Evolutionary conservation across 1,140 invertebrate species (phyloP).

Genomic region (Drosophila gunungcola): DNA sequence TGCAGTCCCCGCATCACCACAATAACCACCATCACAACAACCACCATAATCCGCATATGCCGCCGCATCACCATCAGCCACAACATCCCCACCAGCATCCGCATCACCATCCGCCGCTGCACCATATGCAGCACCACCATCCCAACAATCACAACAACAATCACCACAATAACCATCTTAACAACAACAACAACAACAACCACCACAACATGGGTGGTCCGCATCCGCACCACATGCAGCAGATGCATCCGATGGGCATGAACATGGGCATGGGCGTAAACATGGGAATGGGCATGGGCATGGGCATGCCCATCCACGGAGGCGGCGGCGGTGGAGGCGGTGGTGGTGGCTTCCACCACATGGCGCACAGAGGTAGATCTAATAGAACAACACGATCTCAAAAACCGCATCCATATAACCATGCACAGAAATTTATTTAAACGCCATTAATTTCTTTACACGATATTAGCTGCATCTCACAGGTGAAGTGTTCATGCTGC

Average conservation of each 20-base stretch:
- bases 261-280: conserved; percentile 51
- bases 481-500: conserved; percentile 81
- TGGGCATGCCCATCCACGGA: conserved; percentile 55
- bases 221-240: conserved; percentile 66
- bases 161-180: conserved; percentile 31
- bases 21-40: conserved; percentile 41
- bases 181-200: conserved; percentile 29
- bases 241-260: conserved; percentile 55
- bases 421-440: conserved; percentile 85
- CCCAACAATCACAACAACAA: conserved; percentile 24
- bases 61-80: conserved; percentile 27
- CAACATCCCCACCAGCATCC: conserved; percentile 32
- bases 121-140: conserved; percentile 43
- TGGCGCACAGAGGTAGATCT: conserved; percentile 85
- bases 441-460: conserved; percentile 79
- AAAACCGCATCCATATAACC: conserved; percentile 84
- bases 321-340: conserved; percentile 36
- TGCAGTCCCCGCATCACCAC: conserved; percentile 36
- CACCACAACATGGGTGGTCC: conserved; percentile 39
- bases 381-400: conserved; percentile 82
- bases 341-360: conserved; percentile 72
- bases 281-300: conserved; percentile 52
- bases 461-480: conserved; percentile 81
- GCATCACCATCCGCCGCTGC: conserved; percentile 40
- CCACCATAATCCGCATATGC: conserved; percentile 45